A percentile compares a stretch with the other conserved stretches of the same genome.
Evolutionary conservation across 37 sponge, comb jelly and placozoan species (phyloP).

Genomic region (Chondrilla cf. caribensis): DNA sequence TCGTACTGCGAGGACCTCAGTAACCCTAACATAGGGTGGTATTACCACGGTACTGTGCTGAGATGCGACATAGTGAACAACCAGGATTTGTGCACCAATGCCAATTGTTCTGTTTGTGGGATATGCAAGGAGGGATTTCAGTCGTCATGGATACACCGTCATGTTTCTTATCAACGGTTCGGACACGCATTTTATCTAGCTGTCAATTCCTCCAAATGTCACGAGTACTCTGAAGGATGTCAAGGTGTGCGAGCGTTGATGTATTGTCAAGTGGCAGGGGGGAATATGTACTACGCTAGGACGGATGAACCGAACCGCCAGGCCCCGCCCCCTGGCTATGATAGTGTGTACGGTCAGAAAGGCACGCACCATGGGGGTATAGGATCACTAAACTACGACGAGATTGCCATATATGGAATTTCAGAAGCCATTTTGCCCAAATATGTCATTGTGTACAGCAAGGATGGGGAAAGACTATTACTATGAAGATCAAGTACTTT

Average conservation of each 20-base stretch:
- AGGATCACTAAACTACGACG: constrained; percentile 11
- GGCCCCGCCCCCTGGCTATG: constrained; percentile 5
- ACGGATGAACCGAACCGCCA: neutral
- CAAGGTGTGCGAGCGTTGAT: constrained; percentile 19
- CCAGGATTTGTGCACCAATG: constrained; percentile 30
- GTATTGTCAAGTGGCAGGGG: constrained; percentile 21
- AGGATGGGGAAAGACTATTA: constrained; percentile 4
- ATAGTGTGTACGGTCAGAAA: constrained; percentile 8
- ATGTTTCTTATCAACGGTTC: constrained; percentile 12
- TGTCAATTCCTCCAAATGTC: constrained; percentile 31
- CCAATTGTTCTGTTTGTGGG: constrained; percentile 67
- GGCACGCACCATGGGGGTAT: constrained; percentile 11
- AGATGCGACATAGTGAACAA: constrained; percentile 45
- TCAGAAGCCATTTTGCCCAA: constrained; percentile 17
- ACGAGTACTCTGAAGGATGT: constrained; percentile 31
- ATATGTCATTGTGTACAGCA: constrained; percentile 4
- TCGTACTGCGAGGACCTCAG: constrained; percentile 11
- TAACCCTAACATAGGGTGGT: constrained; percentile 22
- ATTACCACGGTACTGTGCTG: constrained; percentile 77
- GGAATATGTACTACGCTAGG: constrained; percentile 6
- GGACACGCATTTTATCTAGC: constrained; percentile 36
- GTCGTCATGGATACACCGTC: neutral
- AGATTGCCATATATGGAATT: constrained; percentile 16
- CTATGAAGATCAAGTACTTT: neutral
- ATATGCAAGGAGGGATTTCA: constrained; percentile 52